Base-by-base conservation (phyloP, 2,797 vertebrate genomes). In the Champsocephalus esox region DNA sequence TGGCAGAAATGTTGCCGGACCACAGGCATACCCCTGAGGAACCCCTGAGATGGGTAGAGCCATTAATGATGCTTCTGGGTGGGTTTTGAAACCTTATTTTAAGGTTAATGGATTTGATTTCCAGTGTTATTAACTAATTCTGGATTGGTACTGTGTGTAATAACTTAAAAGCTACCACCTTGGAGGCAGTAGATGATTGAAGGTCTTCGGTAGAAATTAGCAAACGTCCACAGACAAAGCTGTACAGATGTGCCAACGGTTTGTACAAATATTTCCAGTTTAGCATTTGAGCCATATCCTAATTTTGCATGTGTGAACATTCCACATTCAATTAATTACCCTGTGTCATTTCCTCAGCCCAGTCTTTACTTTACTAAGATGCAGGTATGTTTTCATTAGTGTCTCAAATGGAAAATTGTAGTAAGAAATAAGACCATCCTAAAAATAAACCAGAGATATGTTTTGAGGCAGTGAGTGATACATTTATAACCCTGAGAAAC, bases 1-100 rank as follows among this genome's bases (percentile, higher is more conserved):
- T 80, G 90, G 87, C 81, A 92, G 81, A 92, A 92, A 91, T 89
- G 90, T 91, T 92, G 92, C 89, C 34, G 84, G 87, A 89, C 87
- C 88, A 83, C 90, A 93, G 87, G 79, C 80, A 80, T 90, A 82
- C 87, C 85, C 83, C 43, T 66, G 87, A 87, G 81, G 87, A 90
- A 87, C 86, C 86, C 80, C 85, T 89, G 71, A 61, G 58, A 83
- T 73, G 70, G 76, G 75, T 61, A 81, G 69, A 84, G 73, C 77
- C 70, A 75, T 84, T 89, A 88, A 80, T 77, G 82, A 63, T 82
- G 56, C 84, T 89, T 84, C 89, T 89, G 82, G 87, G 89, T 91
- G 89, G 86, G 82, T 88, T 87, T 78, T 67, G 79, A 86, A 83
- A 63, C 82, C 73, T 73, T 67, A 75, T 78, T 69, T 82, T 24